Base-by-base conservation (phyloP, 92 coral and sea anemone genomes). In the Parazoanthus swiftii region DNA sequence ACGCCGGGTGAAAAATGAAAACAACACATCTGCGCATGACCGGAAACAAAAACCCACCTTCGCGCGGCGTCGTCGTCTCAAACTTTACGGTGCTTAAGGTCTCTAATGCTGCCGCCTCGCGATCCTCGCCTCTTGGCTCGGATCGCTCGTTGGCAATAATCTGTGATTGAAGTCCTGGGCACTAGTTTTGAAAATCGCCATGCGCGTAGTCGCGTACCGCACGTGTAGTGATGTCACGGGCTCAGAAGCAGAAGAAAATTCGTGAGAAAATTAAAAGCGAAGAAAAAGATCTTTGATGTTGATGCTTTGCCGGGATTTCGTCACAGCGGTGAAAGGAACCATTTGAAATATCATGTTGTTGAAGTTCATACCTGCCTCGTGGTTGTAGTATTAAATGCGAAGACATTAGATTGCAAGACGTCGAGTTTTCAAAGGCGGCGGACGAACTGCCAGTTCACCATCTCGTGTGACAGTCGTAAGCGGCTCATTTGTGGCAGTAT, bases 171-270 rank as follows among this genome's bases (percentile, higher is more conserved):
- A 46, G 50, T 15, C 58, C 87, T 84, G 79, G 87, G 79, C 43
- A 71, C 87, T 84, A 84, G 44, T 43, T 84, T 71, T 84, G 14
- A 73, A 84, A 26, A n/a, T 70, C 77, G 87, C 66, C 89, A 91
- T 89, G 93, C 91, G 91, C 89, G 71, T 72, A 59, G 44, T 50
- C 91, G 91, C 89, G 78, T 77, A 59, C 73, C 72, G 88, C 89
- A 91, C 92, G 93, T 90, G 89, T 92, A 81, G 85, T 94, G 95
- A 92, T 92, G 92, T 92, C 97, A 94, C 94, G 95, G 93, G 94
- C 94, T 92, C 94, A 89, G 56, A 48, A 80, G 25, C 63, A 84
- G 44, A 48, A 37, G 86, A 71, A 72, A 82, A 83, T 89, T 63
- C n/a, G 16, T 46, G 89, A 88, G 86, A 73, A 81, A 75, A 88